Conservation (phyloP, 1,140 invertebrate species). For the Maconellicoccus hirsutus region DNA sequence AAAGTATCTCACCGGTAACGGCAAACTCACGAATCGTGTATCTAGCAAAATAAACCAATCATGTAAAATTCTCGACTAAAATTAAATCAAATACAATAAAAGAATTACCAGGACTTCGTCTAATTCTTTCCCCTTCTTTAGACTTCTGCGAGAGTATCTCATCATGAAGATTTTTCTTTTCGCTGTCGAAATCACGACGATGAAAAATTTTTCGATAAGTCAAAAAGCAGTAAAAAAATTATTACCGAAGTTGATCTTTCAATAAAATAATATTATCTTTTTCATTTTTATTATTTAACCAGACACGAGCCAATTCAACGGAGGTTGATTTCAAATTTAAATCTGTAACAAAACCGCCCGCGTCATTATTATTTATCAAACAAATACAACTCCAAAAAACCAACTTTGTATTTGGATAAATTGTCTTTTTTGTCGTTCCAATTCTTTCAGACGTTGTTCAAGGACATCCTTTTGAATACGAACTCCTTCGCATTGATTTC, state of each 20-base stretch:
- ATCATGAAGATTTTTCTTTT: not conserved
- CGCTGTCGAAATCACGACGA: not conserved
- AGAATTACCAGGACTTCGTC: not conserved
- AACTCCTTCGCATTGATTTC: not conserved
- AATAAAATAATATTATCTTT: not conserved
- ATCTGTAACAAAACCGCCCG: not conserved
- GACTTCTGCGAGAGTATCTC: not conserved
- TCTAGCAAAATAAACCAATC: not conserved
- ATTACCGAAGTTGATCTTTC: not conserved
- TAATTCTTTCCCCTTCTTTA: not conserved
- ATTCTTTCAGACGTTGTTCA: not conserved
- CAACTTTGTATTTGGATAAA: not conserved
- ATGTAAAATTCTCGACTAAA: not conserved
- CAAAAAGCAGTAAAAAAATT: not conserved
- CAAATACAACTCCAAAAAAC: not conserved
- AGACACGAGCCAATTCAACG: not conserved
- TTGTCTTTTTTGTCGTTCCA: not conserved
- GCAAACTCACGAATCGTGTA: not conserved
- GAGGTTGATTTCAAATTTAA: not conserved
- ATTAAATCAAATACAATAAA: not conserved
- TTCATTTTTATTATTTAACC: not conserved
- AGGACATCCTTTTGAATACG: not conserved
- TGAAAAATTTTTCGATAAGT: not conserved
- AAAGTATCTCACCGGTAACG: not conserved
- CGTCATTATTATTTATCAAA: not conserved